Base-by-base conservation (phyloP, 2,797 vertebrate genomes). In the Oophaga sylvatica region DNA sequence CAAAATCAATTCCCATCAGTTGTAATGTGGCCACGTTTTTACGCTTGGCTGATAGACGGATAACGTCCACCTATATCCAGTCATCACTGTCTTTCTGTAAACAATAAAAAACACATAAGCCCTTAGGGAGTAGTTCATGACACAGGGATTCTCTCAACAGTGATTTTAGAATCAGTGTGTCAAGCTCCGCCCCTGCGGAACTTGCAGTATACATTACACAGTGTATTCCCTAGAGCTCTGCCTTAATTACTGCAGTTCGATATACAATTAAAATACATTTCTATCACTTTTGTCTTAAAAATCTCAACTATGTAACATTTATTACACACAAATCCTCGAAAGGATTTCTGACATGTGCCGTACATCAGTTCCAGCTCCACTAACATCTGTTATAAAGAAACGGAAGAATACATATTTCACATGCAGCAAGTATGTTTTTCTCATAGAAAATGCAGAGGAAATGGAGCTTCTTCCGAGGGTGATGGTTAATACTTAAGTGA, bases 401-500 rank as follows among this genome's bases (percentile, higher is more conserved):
- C 63, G 35, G 53, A 60, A 29, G 8, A 65, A 19, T 17, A 76
- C 22, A 62, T 17, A 84, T 77, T 56, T 67, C 73, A 65, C 41
- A 35, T 75, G 29, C 17, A 75, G 35, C 22, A 31, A 45, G n/a
- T 60, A 60, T 62, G 57, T 75, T 85, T 77, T 85, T 77, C 82
- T 65, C 83, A 22, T 48, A 29, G 83, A 77, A 48, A 7, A 71
- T 76, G 80, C 62, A 4, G 41, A 48, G 62, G 20, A 60, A 76
- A 77, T 77, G 41, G 83, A 19, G 59, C 75, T 76, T 53, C 56
- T 26, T 48, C 31, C 11, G 29, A 56, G 75, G 31, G 65, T 68
- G 84, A 79, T 57, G 75, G 60, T 77, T 85, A 67, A 68, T 68
- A 85, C 70, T 87, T 82, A 83, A 57, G 60, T 68, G 67, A 87